Conservation (phyloP, 37 sponge, comb jelly and placozoan genomes). For the Agelas oroides region DNA sequence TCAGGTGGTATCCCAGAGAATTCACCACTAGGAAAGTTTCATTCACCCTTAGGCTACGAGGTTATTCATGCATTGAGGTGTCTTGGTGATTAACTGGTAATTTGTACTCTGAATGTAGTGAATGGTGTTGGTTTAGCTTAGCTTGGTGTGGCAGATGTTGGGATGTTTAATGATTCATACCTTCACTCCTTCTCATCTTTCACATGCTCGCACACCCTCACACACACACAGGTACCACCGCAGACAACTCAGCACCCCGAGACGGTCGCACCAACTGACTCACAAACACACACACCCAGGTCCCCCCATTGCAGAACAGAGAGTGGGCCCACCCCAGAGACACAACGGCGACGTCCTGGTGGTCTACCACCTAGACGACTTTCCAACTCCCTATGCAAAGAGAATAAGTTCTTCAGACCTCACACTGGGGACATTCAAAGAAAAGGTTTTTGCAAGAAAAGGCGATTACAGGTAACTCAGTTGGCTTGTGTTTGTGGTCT, state of each 20-base stretch:
- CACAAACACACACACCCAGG: neutral
- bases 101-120: too few relatives aligned
- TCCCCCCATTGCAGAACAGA: neutral
- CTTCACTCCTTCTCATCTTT: too few relatives aligned
- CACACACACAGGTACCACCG: neutral
- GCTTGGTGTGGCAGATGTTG: too few relatives aligned
- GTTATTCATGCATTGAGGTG: too few relatives aligned
- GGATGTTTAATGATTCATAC: too few relatives aligned
- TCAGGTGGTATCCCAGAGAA: too few relatives aligned
- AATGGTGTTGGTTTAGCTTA: too few relatives aligned
- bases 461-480: constrained; percentile 63
- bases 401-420: constrained; percentile 13
- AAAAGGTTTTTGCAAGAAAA: constrained; percentile 70
- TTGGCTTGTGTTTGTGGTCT: neutral
- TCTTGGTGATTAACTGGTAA: too few relatives aligned
- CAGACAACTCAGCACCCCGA: neutral
- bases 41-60: too few relatives aligned
- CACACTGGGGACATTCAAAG: constrained; percentile 79
- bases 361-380: constrained; percentile 51
- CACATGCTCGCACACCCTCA: neutral
- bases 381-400: constrained; percentile 46
- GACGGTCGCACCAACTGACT: neutral
- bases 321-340: neutral
- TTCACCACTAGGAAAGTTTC: too few relatives aligned
- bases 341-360: constrained; percentile 20